These are phyloP conservation scores for Dryoscopus gambensis DNA, from an alignment of 2,113 vertebrate species.

Conservation along the genomic window DNA sequence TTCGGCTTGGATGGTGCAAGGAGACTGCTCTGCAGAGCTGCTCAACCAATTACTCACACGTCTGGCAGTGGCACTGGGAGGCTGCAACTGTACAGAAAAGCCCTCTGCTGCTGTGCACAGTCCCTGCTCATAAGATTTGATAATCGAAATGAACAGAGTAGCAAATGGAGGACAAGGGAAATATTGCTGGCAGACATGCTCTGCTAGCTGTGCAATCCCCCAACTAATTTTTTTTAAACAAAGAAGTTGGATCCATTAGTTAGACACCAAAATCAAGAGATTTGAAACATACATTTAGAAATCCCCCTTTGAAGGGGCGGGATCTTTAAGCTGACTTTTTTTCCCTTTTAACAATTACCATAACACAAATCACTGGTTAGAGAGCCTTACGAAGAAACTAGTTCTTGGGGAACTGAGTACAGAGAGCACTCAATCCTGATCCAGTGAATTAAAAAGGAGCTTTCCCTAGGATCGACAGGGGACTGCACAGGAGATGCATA, in stretches of 20 bases:
- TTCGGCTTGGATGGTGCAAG: conserved; percentile 5
- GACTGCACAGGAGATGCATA: neutral
- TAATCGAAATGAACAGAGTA: neutral
- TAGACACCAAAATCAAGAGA: neutral
- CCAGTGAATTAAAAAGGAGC: neutral
- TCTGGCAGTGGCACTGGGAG: conserved; percentile 30
- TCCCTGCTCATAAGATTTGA: conserved; percentile 33
- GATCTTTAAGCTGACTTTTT: neutral
- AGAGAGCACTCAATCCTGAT: neutral
- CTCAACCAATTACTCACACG: conserved; percentile 41
- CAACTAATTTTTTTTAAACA: neutral
- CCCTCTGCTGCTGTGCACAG: conserved; percentile 37
- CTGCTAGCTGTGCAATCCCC: neutral
- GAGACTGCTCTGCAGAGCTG: conserved; percentile 53
- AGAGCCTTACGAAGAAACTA: neutral
- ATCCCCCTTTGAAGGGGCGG: neutral
- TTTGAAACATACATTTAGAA: neutral
- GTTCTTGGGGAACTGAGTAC: neutral
- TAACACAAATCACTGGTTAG: neutral
- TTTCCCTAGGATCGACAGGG: neutral
- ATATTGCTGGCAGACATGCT: neutral
- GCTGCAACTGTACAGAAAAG: conserved; percentile 37
- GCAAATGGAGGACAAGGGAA: conserved; percentile 25
- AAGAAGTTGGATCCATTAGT: neutral
- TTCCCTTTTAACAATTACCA: neutral